phyloP scores from a whole-genome alignment of 2,888 invertebrate genomes.

The Cryptocephalus primarius region DNA sequence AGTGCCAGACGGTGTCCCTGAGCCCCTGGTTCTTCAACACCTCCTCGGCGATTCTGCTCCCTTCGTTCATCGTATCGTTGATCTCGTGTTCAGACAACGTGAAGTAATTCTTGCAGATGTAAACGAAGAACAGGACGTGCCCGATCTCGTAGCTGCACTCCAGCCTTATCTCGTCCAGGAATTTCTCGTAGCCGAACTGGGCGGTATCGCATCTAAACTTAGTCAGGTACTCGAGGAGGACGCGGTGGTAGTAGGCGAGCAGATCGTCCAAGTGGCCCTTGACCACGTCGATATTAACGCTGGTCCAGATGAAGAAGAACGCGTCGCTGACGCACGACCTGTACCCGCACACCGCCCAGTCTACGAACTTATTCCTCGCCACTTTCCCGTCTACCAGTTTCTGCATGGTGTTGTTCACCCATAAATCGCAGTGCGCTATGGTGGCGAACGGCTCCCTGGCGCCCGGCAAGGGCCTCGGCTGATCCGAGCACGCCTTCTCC shows the following conservation, averaged over 20 bases:
- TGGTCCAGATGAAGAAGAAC: constrained; percentile 20
- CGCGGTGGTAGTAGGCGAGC: constrained; percentile 2
- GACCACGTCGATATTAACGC: constrained; percentile 2
- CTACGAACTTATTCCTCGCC: constrained; percentile 17
- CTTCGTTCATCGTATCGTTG: too few species aligned
- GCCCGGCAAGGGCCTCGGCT: constrained; percentile 3
- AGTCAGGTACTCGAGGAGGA: constrained; percentile 2
- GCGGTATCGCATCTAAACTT: constrained; percentile 1
- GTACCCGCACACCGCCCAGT: constrained; percentile 20
- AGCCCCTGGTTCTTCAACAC: too few species aligned
- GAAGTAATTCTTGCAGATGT: too few species aligned
- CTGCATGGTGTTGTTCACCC: constrained; percentile 45
- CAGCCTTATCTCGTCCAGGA: constrained; percentile 4
- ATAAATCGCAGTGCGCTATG: constrained; percentile 35
- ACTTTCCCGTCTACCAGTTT: constrained; percentile 24
- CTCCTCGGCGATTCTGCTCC: too few species aligned
- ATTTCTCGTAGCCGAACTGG: constrained; percentile 1
- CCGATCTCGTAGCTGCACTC: neutral
- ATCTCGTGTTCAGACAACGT: too few species aligned
- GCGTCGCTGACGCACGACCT: constrained; percentile 19
- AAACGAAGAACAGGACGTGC: neutral
- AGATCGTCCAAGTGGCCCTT: constrained; percentile 3
- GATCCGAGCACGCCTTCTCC: neutral
- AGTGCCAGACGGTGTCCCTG: too few species aligned
- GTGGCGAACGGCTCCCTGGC: constrained; percentile 39